These are phyloP conservation scores for Pseudoatta argentina DNA, from an alignment of 1,140 invertebrate genomes.

Conservation along the genomic window DNA sequence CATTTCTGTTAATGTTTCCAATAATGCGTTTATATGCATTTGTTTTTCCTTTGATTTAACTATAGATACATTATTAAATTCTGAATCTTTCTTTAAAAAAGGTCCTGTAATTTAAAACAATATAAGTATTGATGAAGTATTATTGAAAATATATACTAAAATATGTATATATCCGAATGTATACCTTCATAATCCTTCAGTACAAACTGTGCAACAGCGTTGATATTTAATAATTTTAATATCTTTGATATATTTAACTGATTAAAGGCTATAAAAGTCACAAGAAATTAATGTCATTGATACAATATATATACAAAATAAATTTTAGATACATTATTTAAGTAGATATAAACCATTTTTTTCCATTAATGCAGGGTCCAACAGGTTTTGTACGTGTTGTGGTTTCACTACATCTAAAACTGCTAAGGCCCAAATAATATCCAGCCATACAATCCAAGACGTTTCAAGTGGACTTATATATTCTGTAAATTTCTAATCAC, in stretches of 20 bases:
- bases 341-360: slow-evolving; percentile 1
- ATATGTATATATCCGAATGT: neutral
- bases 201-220: slow-evolving; percentile 37
- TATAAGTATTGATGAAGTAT: neutral
- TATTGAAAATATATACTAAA: neutral
- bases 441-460: slow-evolving; percentile 6
- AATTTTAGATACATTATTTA: neutral
- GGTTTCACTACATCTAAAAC: neutral
- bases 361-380: slow-evolving; percentile 7
- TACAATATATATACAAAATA: neutral
- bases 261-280: neutral
- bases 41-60: slow-evolving; percentile 38
- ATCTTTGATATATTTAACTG: slow-evolving; percentile 34
- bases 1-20: slow-evolving; percentile 11
- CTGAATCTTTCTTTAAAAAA: slow-evolving; percentile 11
- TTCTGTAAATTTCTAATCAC: neutral
- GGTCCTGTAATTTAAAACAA: slow-evolving; percentile 37
- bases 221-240: slow-evolving; percentile 56
- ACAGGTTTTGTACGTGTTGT: neutral
- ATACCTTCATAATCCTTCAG: slow-evolving; percentile 46
- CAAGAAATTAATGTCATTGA: slow-evolving; percentile 7
- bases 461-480: neutral
- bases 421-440: slow-evolving; percentile 43
- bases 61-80: slow-evolving; percentile 14
- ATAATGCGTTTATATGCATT: slow-evolving; percentile 32